Percentiles rank a stretch among this genome's conserved stretches.
These are phyloP conservation scores for Diprion similis DNA, from an alignment of 1,140 invertebrate species.

Conservation along the genomic window DNA sequence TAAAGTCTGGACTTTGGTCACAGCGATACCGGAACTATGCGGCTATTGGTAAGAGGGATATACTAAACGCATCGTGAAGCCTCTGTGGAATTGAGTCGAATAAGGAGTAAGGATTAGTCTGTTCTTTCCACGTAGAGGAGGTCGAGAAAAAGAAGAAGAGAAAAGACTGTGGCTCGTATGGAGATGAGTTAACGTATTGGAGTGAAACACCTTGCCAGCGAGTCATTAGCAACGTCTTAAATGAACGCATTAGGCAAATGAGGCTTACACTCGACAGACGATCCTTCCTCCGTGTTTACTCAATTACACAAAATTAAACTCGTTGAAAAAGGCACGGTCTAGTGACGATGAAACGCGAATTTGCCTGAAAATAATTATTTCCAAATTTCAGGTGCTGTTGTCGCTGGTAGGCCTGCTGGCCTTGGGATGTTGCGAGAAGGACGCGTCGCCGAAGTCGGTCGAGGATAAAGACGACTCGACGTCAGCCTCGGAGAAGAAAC, in stretches of 20 bases:
- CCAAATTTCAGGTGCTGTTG: slow-evolving; percentile 33
- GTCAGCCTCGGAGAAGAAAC: slow-evolving; percentile 62
- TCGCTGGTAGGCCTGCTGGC: slow-evolving; percentile 62
- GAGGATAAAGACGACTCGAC: slow-evolving; percentile 48
- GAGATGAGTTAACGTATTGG: too few species aligned
- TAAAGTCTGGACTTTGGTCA: slow-evolving; percentile 52
- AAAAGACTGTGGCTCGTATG: too few species aligned
- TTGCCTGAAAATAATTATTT: not conserved
- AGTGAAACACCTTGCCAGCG: too few species aligned
- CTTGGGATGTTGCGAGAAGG: slow-evolving; percentile 57
- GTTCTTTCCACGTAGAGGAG: too few species aligned
- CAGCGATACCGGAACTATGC: slow-evolving; percentile 44
- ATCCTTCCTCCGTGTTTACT: too few species aligned
- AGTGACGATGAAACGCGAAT: not conserved
- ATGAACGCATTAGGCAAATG: too few species aligned
- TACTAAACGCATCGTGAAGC: not conserved
- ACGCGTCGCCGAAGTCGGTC: slow-evolving; percentile 54
- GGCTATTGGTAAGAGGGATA: slow-evolving; percentile 48
- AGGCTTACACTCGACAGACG: too few species aligned
- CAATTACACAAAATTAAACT: too few species aligned
- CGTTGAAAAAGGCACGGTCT: not conserved
- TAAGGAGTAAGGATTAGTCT: not conserved
- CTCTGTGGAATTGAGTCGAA: not conserved
- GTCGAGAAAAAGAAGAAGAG: too few species aligned
- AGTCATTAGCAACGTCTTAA: too few species aligned